Evolutionary conservation across 2,888 invertebrate genomes (phyloP), one percentile per base, ranked within the genome.

Genomic region (Melikaiella ostensackeni): DNA sequence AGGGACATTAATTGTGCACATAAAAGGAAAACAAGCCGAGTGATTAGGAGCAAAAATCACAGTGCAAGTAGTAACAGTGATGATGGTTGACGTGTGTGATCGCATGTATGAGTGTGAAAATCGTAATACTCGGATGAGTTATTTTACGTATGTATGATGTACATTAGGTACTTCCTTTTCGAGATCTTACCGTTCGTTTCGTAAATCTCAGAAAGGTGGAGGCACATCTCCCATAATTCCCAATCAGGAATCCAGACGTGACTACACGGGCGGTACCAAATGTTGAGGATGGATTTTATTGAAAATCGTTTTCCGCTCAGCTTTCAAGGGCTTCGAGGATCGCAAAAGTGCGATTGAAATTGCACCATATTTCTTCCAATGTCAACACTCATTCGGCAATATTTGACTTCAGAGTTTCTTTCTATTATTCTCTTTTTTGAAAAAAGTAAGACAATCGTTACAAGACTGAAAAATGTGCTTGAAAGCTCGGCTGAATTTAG

Each of bases 21-120:
- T 50, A n/a, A 70, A 46, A 27, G n/a, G 46, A 33, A n/a, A 70
- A 30, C 46, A 70, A 46, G 70, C 70, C 30, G 30, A 70, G 70
- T 50, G 70, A 50, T 64, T 50, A 70, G 50, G 33, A 70, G 70
- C 50, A 19, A 70, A 11, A 16, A 50, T 70, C 50, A 70, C 21
- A 50, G 46, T 70, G 70, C 70, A 70, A 70, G n/a, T 70, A 70
- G n/a, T 70, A 64, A 66, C 70, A 70, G 46, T 70, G 70, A 50
- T 30, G 46, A 70, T 70, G 50, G 19, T 70, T 50, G 46, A 30
- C 50, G 50, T 50, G 70, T 70, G 70, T 70, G 70, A 70, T 70
- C 50, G 30, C 70, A 50, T 70, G 50, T 70, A 70, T 70, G 70
- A 70, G 70, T 70, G 70, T 70, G 66, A 27, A 27, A 50, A 24